A percentile compares a stretch with the other conserved stretches of the same genome.
These are phyloP conservation scores for Vireo altiloquus DNA, from an alignment of 2,113 vertebrate genomes.

Conservation along the genomic window DNA sequence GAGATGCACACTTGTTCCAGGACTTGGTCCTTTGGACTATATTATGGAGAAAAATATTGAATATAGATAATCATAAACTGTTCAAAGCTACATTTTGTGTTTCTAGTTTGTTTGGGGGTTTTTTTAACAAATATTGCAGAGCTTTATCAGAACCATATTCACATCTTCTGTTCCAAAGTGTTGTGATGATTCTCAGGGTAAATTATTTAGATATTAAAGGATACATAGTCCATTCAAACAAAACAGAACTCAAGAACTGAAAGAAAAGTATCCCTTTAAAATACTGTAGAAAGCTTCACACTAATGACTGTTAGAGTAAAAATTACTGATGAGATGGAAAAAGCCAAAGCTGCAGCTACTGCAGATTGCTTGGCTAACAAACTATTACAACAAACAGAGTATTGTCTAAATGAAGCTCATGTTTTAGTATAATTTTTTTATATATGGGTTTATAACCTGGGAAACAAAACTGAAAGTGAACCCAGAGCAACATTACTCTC, in stretches of 20 bases:
- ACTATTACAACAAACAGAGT: neutral
- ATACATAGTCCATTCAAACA: neutral
- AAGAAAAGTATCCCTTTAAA: neutral
- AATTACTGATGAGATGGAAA: neutral
- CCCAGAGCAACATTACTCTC: neutral
- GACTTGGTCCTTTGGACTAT: neutral
- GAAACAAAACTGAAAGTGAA: neutral
- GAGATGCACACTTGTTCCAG: neutral
- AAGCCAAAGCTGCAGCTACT: constrained; percentile 17
- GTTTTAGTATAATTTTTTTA: neutral
- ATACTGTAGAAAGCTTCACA: neutral
- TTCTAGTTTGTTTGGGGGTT: neutral
- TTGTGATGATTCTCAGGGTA: neutral
- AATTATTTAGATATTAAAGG: neutral
- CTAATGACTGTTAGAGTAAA: neutral
- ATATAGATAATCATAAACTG: neutral
- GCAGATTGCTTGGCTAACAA: constrained; percentile 10
- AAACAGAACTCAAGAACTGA: neutral
- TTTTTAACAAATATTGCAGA: neutral
- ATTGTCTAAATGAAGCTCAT: neutral
- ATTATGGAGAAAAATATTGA: neutral
- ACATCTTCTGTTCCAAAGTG: neutral
- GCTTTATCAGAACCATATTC: neutral
- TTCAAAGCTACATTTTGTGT: neutral
- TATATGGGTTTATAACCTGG: neutral